These are phyloP conservation scores for Odocoileus virginianus DNA, from an alignment of 2,113 vertebrate species.

Conservation along the genomic window DNA sequence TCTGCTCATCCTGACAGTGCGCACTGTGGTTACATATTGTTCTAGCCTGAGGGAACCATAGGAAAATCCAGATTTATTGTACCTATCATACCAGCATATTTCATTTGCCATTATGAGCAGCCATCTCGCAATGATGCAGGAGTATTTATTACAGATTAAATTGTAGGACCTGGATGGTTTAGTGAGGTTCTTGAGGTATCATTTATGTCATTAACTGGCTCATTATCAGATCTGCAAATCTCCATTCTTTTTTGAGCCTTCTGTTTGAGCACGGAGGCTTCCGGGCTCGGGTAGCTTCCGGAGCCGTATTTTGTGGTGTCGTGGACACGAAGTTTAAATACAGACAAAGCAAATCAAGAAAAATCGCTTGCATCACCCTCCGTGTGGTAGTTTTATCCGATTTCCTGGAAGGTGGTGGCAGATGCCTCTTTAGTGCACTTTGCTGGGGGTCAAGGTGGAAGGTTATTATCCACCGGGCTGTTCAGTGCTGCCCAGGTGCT, in stretches of 20 bases:
- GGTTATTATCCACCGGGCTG: background rate
- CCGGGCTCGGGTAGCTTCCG: constrained; percentile 44
- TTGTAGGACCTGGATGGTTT: constrained; percentile 98
- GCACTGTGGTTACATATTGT: constrained; percentile 99
- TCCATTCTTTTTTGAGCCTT: constrained; percentile 83
- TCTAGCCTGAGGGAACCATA: constrained; percentile 99
- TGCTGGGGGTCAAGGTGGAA: constrained; percentile 14
- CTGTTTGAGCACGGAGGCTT: constrained; percentile 68
- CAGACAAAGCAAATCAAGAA: constrained; percentile 44
- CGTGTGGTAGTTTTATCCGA: constrained; percentile 54
- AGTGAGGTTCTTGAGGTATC: constrained; percentile 98
- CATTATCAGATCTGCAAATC: constrained; percentile 96
- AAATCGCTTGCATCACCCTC: constrained; percentile 10
- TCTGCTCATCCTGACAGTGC: constrained; percentile 99
- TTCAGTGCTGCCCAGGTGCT: constrained; percentile 24
- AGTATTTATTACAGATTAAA: constrained; percentile 99
- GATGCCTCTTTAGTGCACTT: constrained; percentile 44
- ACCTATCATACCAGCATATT: constrained; percentile 99
- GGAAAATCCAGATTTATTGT: constrained; percentile 99
- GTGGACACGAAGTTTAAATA: constrained; percentile 33
- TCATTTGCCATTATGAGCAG: constrained; percentile 99
- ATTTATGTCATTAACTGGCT: constrained; percentile 99
- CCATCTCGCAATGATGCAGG: constrained; percentile 99
- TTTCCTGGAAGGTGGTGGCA: background rate
- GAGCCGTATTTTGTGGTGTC: constrained; percentile 39